These are phyloP conservation scores for Onthophagus sagittarius DNA, from an alignment of 2,888 invertebrate genomes.

Conservation along the genomic window DNA sequence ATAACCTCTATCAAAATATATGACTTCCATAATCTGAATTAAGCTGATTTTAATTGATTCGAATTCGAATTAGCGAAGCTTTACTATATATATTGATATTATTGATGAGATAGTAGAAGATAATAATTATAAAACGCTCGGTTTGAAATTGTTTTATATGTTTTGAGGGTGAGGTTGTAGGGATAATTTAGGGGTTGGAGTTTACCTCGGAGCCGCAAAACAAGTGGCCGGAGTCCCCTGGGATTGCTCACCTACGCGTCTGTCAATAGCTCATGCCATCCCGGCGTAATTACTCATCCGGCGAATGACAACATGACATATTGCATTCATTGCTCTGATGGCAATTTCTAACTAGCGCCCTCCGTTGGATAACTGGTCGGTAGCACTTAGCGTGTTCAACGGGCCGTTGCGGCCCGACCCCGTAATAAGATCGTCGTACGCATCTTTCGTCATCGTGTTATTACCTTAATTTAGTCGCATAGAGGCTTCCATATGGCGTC, in stretches of 20 bases:
- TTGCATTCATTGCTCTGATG: slow-evolving; percentile 37
- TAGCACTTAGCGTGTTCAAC: slow-evolving; percentile 11
- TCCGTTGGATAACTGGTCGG: slow-evolving; percentile 6
- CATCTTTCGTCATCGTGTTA: background rate
- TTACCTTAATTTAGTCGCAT: background rate
- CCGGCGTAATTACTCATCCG: slow-evolving; percentile 46
- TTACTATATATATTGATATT: too few species aligned
- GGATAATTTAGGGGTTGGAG: background rate
- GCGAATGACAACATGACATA: slow-evolving; percentile 47
- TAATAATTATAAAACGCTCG: background rate
- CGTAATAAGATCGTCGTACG: slow-evolving; percentile 5
- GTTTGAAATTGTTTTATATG: background rate
- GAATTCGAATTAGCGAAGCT: too few species aligned
- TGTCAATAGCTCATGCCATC: slow-evolving; percentile 45
- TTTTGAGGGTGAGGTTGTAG: background rate
- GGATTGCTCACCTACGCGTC: slow-evolving; percentile 39
- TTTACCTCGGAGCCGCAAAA: slow-evolving; percentile 11
- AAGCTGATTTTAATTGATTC: too few species aligned
- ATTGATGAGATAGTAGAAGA: background rate
- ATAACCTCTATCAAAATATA: too few species aligned
- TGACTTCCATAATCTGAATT: too few species aligned
- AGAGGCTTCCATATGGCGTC: background rate
- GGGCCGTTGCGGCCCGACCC: slow-evolving; percentile 6
- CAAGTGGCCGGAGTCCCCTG: slow-evolving; percentile 30
- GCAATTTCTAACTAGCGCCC: slow-evolving; percentile 19